Base-by-base conservation (phyloP, 2,888 invertebrate genomes). In the Acronicta leporina region DNA sequence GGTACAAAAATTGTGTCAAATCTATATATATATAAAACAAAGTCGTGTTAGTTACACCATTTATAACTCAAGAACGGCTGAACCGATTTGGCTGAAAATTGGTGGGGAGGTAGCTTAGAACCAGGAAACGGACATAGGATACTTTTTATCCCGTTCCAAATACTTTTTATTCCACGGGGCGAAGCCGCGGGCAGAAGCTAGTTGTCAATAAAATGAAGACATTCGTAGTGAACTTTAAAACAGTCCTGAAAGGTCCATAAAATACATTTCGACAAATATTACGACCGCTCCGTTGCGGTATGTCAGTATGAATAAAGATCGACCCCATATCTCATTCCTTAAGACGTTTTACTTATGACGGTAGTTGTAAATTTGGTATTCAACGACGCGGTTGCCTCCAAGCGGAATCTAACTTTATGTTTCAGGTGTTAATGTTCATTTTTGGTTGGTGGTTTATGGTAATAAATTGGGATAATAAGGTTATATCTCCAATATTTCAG, bases 331-430 rank as follows among this genome's bases (percentile, higher is more conserved):
- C 80, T 90, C 89, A 90, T 85, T 81, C 79, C 83, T 77, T 81
- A 82, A 87, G 88, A 88, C 88, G 77, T 87, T 87, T 86, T 86
- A 88, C 90, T 89, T 89, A 89, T 88, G 89, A 81, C 75, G 86
- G 84, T 86, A 87, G 87, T 86, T 88, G 86, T 89, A 90, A 89
- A 90, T 91, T 88, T 86, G 73, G 79, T 84, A 74, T 80, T 83
- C 78, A 71, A 80, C 79, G 77, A 75, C 75, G 60, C 58, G 43
- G 27, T n/a, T 46, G 4, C 0, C 5, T 0, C 1, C 35, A 44
- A 5, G 6, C 13, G 1, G 79, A 50, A 58, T 20, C 70, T 14
- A 52, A 72, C 79, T 38, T 52, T 79, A 72, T 38, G 0, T 0
- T 0, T 2, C 0, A 1, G 0, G 5, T 0, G 0, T 30, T 69